A percentile compares a stretch with the other conserved stretches of the same genome.
Conservation (phyloP, 2,888 invertebrate species). For the Crepidodera aurea region DNA sequence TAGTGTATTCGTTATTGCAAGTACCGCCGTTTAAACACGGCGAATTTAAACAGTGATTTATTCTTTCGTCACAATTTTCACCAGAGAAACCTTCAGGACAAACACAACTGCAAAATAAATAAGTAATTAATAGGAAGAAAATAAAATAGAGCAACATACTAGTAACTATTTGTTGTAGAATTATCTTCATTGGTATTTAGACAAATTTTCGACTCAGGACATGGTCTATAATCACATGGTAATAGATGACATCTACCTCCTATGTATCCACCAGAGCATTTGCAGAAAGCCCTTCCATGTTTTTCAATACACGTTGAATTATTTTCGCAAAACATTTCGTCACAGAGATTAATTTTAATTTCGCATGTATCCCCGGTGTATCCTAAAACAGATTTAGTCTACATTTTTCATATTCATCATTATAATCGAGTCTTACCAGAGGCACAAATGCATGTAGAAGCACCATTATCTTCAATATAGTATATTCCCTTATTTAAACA, state of each 20-base stretch:
- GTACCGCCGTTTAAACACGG: constrained; percentile 60
- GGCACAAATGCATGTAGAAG: constrained; percentile 60
- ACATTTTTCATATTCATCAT: not conserved
- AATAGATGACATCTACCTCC: constrained; percentile 65
- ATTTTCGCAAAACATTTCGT: constrained; percentile 58
- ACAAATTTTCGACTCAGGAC: constrained; percentile 61
- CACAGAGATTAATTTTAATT: constrained; percentile 47
- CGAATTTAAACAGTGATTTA: constrained; percentile 62
- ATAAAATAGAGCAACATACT: constrained; percentile 45
- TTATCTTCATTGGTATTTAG: constrained; percentile 59
- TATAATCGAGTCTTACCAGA: constrained; percentile 44
- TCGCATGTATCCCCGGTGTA: constrained; percentile 58
- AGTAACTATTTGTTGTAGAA: constrained; percentile 61
- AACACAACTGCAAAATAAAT: constrained; percentile 60
- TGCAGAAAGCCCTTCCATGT: constrained; percentile 61
- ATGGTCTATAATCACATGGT: constrained; percentile 69
- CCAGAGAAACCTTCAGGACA: constrained; percentile 67
- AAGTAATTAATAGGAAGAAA: not conserved
- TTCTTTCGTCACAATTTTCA: constrained; percentile 60
- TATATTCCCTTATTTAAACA: constrained; percentile 66
- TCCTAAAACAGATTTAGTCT: constrained; percentile 45
- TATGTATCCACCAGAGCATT: constrained; percentile 63
- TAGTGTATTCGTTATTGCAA: constrained; percentile 55
- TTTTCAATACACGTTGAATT: constrained; percentile 59
- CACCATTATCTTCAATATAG: constrained; percentile 58